Base-by-base conservation (phyloP, 2,113 vertebrate genomes). In the Pyrgilauda ruficollis region DNA sequence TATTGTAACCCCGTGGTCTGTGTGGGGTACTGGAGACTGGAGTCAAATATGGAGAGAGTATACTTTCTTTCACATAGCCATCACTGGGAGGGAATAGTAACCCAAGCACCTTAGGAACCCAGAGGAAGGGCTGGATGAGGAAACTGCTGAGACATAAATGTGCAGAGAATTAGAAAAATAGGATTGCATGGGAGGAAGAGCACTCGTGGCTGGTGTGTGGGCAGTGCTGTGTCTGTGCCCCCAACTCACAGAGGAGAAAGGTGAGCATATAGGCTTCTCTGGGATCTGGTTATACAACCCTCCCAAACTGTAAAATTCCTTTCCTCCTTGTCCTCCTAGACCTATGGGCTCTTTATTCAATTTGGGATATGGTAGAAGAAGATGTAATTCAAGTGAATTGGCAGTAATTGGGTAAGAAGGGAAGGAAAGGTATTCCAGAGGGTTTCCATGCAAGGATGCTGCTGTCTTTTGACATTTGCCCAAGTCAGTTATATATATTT, bases 221-320 rank as follows among this genome's bases (percentile, higher is more conserved):
- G 53, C 44, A 56, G 37, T 30, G 28, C 35, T 1, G 1, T 75
- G 68, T 47, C 46, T 26, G 61, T 28, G 62, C 23, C 28, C 6
- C 7, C 11, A 56, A 4, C 19, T 23, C 11, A 5, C 4, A 39
- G 24, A 15, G 12, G 9, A 58, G 37, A 82, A n/a, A 33, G 22
- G 23, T 30, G 26, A 47, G 33, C 0, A 0, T 19, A 5, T 7
- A 43, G 46, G 39, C 31, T 67, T 50, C 30, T 63, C 44, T 55
- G 64, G 15, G 28, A 26, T 73, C 37, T 78, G 62, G 11, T 35
- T 46, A 22, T 53, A 77, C 49, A 66, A 5, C 41, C 21, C 10
- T 17, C n/a, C 21, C 11, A 55, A 27, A 33, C 11, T 50, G 52
- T 50, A 35, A 85, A 67, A 31, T 67, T 77, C 21, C 31, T 80